Evolutionary conservation across 2,113 vertebrate genomes (phyloP).

Genomic region (Dryoscopus gambensis): DNA sequence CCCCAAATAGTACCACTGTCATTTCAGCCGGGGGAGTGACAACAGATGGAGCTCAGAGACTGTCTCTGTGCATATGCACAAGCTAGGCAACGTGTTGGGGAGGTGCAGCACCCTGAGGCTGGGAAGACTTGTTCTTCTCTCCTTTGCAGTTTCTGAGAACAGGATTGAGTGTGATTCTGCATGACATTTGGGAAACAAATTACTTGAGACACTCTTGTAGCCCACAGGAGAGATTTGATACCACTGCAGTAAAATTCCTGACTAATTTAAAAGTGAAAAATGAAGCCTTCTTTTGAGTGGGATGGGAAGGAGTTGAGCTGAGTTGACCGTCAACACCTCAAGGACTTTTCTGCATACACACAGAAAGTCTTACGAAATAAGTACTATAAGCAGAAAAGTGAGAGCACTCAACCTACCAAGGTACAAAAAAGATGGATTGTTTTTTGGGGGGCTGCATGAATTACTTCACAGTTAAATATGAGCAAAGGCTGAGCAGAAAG

Average conservation of each 20-base stretch:
- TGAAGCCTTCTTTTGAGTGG: background rate
- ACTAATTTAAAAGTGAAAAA: slow-evolving; percentile 12
- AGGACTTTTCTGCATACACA: background rate
- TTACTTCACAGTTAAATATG: background rate
- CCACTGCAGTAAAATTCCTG: background rate
- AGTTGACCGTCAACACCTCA: background rate
- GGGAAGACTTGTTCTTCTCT: background rate
- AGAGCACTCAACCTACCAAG: background rate
- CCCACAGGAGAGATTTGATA: background rate
- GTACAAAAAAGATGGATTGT: background rate
- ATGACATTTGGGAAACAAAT: slow-evolving; percentile 15
- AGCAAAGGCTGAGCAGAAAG: background rate
- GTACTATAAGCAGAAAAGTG: background rate
- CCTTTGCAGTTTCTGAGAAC: background rate
- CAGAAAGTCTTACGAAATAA: background rate
- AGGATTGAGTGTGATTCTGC: background rate
- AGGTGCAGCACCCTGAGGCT: background rate
- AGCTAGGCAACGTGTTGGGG: slow-evolving; percentile 46
- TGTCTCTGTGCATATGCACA: slow-evolving; percentile 11
- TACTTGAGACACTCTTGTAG: background rate
- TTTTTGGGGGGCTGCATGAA: background rate
- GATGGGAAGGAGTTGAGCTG: background rate
- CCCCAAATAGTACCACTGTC: slow-evolving; percentile 36
- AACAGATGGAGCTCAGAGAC: slow-evolving; percentile 47
- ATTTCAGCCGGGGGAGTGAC: slow-evolving; percentile 9